A percentile compares a stretch with the other conserved stretches of the same genome.
Evolutionary conservation across 2,888 invertebrate genomes (phyloP).

Genomic region (Platycheirus albimanus): DNA sequence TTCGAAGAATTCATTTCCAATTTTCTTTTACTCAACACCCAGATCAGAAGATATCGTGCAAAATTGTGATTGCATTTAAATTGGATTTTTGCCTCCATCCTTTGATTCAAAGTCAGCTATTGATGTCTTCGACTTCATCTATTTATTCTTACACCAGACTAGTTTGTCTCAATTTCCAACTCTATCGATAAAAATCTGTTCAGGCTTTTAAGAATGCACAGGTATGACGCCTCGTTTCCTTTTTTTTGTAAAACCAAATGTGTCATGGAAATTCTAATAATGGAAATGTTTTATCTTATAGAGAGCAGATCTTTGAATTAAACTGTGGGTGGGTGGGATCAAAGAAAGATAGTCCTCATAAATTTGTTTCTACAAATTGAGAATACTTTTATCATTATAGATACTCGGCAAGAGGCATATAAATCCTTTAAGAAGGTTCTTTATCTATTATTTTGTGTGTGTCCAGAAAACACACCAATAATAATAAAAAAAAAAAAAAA

Average conservation of each 20-base stretch:
- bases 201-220: constrained; percentile 24
- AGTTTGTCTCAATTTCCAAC: neutral
- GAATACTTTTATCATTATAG: too few relatives aligned
- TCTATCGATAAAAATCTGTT: constrained; percentile 2
- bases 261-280: constrained; percentile 43
- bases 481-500: too few relatives aligned
- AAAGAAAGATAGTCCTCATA: constrained; percentile 47
- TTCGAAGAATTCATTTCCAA: constrained; percentile 38
- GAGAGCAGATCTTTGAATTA: neutral
- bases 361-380: too few relatives aligned
- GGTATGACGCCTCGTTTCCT: too few relatives aligned
- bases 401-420: too few relatives aligned
- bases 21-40: constrained; percentile 2
- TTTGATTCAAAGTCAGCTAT: constrained; percentile 43
- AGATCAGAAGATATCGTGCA: constrained; percentile 44
- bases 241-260: constrained; percentile 15
- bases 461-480: too few relatives aligned
- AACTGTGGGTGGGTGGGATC: constrained; percentile 3
- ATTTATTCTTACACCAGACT: constrained; percentile 41
- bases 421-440: too few relatives aligned
- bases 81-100: constrained; percentile 58
- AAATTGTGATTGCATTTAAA: constrained; percentile 71
- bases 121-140: constrained; percentile 27
- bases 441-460: too few relatives aligned
- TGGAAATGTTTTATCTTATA: neutral